Evolutionary conservation across 2,797 vertebrate species (phyloP).

Genomic region (Bovichtus diacanthus): DNA sequence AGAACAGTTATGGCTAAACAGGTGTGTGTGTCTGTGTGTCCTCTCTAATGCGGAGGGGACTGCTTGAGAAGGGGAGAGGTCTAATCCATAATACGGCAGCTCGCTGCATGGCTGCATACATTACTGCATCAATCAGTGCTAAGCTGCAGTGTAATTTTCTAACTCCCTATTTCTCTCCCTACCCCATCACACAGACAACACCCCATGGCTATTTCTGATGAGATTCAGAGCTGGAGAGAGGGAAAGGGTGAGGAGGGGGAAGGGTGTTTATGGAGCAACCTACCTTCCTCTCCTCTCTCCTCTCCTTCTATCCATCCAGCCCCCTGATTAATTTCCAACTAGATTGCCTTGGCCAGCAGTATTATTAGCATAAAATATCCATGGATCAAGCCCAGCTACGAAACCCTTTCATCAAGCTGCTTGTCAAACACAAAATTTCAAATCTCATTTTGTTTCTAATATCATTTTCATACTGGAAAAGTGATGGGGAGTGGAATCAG

Average conservation of each 20-base stretch:
- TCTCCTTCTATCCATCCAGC: slow-evolving; percentile 62
- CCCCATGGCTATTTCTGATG: slow-evolving; percentile 89
- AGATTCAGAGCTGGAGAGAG: slow-evolving; percentile 80
- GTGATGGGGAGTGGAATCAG: slow-evolving; percentile 56
- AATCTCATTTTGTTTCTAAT: slow-evolving; percentile 92
- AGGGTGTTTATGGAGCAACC: slow-evolving; percentile 79
- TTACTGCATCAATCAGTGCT: slow-evolving; percentile 87
- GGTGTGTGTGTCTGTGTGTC: slow-evolving; percentile 34
- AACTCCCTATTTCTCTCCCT: slow-evolving; percentile 84
- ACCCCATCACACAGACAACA: slow-evolving; percentile 87
- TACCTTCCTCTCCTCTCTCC: slow-evolving; percentile 50
- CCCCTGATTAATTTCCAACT: slow-evolving; percentile 88
- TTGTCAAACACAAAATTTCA: slow-evolving; percentile 90
- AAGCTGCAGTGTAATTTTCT: slow-evolving; percentile 88
- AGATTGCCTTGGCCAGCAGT: slow-evolving; percentile 85
- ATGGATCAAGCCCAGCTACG: slow-evolving; percentile 87
- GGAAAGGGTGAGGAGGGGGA: slow-evolving; percentile 63
- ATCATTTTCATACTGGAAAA: slow-evolving; percentile 83
- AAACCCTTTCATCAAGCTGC: slow-evolving; percentile 89
- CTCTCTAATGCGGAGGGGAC: slow-evolving; percentile 61
- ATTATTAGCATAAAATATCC: slow-evolving; percentile 90
- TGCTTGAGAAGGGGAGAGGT: slow-evolving; percentile 59
- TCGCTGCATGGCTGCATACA: slow-evolving; percentile 82
- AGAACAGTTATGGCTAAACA: slow-evolving; percentile 56
- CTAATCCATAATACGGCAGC: slow-evolving; percentile 79